These are phyloP conservation scores for Poeciliopsis presidionis DNA, from an alignment of 2,797 vertebrate genomes.

Conservation along the genomic window DNA sequence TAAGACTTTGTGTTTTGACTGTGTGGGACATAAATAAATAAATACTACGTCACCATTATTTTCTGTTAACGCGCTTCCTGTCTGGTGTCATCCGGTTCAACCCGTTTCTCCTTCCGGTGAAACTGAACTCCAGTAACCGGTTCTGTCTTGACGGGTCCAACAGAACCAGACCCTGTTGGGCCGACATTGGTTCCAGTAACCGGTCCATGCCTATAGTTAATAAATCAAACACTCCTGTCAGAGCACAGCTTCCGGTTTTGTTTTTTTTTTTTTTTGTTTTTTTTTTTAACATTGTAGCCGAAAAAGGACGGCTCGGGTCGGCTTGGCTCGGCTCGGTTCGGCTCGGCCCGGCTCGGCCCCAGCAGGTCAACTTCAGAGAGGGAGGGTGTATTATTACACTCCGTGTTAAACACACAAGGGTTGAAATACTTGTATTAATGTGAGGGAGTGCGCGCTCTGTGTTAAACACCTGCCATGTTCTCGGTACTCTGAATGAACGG, in stretches of 20 bases:
- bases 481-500: slow-evolving; percentile 49
- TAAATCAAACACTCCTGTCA: slow-evolving; percentile 71
- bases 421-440: slow-evolving; percentile 39
- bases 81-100: not conserved
- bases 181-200: not conserved
- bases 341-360: not conserved
- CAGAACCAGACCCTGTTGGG: not conserved
- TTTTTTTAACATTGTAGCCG: slow-evolving; percentile 70
- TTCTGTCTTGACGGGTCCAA: not conserved
- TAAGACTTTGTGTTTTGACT: no score
- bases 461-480: slow-evolving; percentile 61
- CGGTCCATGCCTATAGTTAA: slow-evolving; percentile 36
- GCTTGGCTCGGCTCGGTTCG: no score
- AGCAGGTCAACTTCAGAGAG: slow-evolving; percentile 57
- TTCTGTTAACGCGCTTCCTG: no score
- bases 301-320: slow-evolving; percentile 30
- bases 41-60: not conserved
- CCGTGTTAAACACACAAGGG: slow-evolving; percentile 59
- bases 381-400: slow-evolving; percentile 65
- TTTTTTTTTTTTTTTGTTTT: slow-evolving; percentile 25
- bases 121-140: not conserved
- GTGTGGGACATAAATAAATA: no score
- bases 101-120: not conserved
- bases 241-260: slow-evolving; percentile 71
- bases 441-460: slow-evolving; percentile 72